Conservation (phyloP, 2,888 invertebrate genomes). For the Lasioglossum lativentre region DNA sequence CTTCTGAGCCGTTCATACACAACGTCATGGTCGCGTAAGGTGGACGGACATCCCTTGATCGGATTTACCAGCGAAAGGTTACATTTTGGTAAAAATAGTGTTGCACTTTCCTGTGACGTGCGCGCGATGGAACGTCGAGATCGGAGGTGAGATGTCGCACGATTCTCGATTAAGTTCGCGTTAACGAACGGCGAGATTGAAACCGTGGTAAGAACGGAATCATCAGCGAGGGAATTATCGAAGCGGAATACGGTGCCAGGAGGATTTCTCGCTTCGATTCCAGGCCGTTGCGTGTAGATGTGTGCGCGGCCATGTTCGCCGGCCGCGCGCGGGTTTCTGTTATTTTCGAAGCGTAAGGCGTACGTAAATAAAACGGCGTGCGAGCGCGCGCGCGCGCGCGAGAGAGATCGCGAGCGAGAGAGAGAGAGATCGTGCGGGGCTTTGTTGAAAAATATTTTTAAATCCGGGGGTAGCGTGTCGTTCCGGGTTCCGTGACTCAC, state of each 20-base stretch:
- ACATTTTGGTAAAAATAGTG: not conserved
- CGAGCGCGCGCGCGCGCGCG: not conserved
- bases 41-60: not conserved
- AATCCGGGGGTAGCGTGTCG: conserved; percentile 44
- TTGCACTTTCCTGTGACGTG: not conserved
- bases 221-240: conserved; percentile 23
- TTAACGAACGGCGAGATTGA: conserved; percentile 31
- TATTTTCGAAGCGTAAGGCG: conserved; percentile 9
- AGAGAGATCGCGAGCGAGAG: too few relatives aligned
- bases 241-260: conserved; percentile 12
- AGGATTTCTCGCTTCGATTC: conserved; percentile 11
- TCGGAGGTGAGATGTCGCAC: conserved; percentile 2
- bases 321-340: not conserved
- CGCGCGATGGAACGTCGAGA: not conserved
- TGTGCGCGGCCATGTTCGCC: not conserved
- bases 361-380: conserved; percentile 45
- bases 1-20: not conserved
- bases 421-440: not conserved
- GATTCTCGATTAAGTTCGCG: conserved; percentile 25
- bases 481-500: conserved; percentile 57
- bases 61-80: not conserved
- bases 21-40: too few relatives aligned
- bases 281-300: conserved; percentile 11
- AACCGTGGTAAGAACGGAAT: conserved; percentile 26
- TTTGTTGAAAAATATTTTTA: conserved; percentile 48